Conservation (phyloP, 2,113 vertebrate species). For the Etheostoma spectabile region DNA sequence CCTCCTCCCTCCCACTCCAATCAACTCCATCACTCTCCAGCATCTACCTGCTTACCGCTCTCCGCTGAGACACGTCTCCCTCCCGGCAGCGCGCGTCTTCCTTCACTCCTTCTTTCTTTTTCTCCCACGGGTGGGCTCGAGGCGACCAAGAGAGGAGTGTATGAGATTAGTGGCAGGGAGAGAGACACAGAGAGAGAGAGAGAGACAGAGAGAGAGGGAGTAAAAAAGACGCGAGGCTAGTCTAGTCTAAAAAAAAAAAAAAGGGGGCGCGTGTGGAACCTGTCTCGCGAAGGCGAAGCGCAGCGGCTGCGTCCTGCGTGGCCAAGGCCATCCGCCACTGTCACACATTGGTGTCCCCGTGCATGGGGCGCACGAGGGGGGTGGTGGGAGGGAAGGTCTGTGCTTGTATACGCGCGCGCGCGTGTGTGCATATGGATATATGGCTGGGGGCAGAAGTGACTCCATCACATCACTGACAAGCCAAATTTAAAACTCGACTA, state of each 20-base stretch:
- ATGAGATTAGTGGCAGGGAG: conserved; percentile 37
- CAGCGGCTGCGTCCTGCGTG: conserved; percentile 80
- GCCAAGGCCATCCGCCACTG: conserved; percentile 84
- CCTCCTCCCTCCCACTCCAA: conserved; percentile 75
- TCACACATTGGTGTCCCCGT: conserved; percentile 72
- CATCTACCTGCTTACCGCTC: conserved; percentile 80
- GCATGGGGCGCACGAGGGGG: conserved; percentile 75
- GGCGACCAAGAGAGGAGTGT: conserved; percentile 48
- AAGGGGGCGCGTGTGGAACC: conserved; percentile 67
- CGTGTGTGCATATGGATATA: neutral
- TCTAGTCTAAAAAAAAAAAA: conserved; percentile 49
- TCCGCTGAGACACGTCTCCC: conserved; percentile 72
- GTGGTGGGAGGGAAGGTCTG: neutral
- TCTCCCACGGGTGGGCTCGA: conserved; percentile 72
- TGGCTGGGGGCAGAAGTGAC: neutral
- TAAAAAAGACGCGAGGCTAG: conserved; percentile 46
- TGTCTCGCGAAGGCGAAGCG: conserved; percentile 75
- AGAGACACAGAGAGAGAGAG: conserved; percentile 15
- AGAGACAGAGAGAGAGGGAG: conserved; percentile 29
- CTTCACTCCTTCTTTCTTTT: conserved; percentile 14
- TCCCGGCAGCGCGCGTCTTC: conserved; percentile 56
- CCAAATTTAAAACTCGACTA: neutral
- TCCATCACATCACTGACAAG: conserved; percentile 1
- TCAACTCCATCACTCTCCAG: conserved; percentile 60
- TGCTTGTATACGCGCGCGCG: conserved; percentile 5